phyloP scores from a whole-genome alignment of 2,113 vertebrate genomes.

The Sterrhoptilus dennistouni region DNA sequence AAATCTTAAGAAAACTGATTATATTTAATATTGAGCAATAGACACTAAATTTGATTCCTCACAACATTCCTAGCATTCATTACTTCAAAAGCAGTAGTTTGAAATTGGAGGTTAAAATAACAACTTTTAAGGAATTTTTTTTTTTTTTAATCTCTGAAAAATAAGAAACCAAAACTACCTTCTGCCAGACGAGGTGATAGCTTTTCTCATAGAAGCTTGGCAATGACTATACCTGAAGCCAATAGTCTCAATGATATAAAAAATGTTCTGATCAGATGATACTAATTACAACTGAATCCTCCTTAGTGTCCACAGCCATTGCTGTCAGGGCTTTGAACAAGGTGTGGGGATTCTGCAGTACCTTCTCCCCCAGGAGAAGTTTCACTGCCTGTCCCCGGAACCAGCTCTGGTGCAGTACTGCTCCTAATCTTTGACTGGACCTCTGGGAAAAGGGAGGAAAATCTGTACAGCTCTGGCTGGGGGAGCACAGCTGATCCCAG shows the following conservation, averaged over 20 bases:
- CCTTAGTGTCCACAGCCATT: not conserved
- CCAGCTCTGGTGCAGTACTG: not conserved
- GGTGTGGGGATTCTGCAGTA: not conserved
- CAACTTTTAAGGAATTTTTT: not conserved
- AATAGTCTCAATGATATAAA: not conserved
- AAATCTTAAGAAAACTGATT: not conserved
- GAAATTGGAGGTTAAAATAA: slow-evolving; percentile 14
- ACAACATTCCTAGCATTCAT: not conserved
- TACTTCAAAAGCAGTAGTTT: not conserved
- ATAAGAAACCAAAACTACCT: not conserved
- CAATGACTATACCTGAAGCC: not conserved
- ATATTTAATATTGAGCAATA: not conserved
- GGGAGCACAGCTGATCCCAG: not conserved
- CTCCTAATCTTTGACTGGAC: not conserved
- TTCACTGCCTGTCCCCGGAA: not conserved
- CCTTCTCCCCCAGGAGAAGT: not conserved
- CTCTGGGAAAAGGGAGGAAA: not conserved
- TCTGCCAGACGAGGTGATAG: not conserved
- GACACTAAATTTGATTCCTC: not conserved
- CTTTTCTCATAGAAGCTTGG: not conserved
- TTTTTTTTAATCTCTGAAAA: not conserved
- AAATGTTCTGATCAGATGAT: not conserved
- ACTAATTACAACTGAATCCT: not conserved
- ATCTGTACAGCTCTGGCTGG: not conserved
- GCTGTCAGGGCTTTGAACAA: not conserved